Percentiles rank a stretch among this genome's conserved stretches.
phyloP scores from a whole-genome alignment of 2,888 invertebrate genomes.

The Drosophila lutescens region DNA sequence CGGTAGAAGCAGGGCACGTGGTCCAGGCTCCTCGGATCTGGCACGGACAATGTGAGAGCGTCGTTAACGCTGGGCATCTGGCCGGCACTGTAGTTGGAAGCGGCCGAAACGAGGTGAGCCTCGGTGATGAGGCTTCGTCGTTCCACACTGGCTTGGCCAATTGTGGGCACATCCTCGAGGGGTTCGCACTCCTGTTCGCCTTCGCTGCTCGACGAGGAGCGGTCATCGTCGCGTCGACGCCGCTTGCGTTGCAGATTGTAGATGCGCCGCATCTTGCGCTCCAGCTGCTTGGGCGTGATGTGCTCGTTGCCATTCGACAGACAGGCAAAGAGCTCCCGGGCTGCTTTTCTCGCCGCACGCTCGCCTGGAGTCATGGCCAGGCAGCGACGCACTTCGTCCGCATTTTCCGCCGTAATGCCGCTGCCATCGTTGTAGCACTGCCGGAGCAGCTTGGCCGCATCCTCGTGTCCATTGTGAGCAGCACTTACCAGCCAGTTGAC shows the following conservation, averaged over 20 bases:
- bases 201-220: slow-evolving; percentile 67
- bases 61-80: slow-evolving; percentile 90
- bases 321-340: slow-evolving; percentile 94
- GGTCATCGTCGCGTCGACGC: slow-evolving; percentile 64
- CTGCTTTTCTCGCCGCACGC: slow-evolving; percentile 94
- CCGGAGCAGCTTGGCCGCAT: slow-evolving; percentile 91
- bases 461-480: slow-evolving; percentile 95
- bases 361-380: slow-evolving; percentile 93
- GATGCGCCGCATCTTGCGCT: slow-evolving; percentile 89
- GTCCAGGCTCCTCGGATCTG: slow-evolving; percentile 88
- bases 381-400: slow-evolving; percentile 90
- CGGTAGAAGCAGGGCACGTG: slow-evolving; percentile 90
- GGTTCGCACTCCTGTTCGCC: slow-evolving; percentile 59
- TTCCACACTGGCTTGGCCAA: slow-evolving; percentile 55
- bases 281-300: slow-evolving; percentile 93
- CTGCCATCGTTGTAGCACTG: slow-evolving; percentile 87
- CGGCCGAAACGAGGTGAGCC: slow-evolving; percentile 91
- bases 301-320: slow-evolving; percentile 94
- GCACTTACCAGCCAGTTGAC: slow-evolving; percentile 97
- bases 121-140: slow-evolving; percentile 88
- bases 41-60: slow-evolving; percentile 89
- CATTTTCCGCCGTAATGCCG: slow-evolving; percentile 90
- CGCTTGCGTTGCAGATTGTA: slow-evolving; percentile 85
- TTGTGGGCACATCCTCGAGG: slow-evolving; percentile 67
- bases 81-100: slow-evolving; percentile 92